Percentiles rank a stretch among this genome's conserved stretches.
Evolutionary conservation across 2,113 vertebrate genomes (phyloP).

Genomic region (Mastomys coucha): DNA sequence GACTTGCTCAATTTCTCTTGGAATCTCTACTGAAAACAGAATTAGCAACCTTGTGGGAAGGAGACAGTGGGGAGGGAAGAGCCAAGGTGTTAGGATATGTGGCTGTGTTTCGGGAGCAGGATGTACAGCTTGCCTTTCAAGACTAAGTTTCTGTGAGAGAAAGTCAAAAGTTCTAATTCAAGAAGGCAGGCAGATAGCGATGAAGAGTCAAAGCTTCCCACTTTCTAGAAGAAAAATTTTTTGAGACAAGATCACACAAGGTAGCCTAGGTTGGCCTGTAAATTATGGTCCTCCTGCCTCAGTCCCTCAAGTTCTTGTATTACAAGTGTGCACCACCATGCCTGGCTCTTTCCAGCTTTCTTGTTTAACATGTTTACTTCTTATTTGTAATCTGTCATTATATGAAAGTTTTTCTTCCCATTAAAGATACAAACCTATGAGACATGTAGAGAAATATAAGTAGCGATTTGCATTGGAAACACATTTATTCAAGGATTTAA

Average conservation of each 20-base stretch:
- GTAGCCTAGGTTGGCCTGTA: neutral
- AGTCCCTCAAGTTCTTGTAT: neutral
- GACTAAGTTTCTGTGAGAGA: neutral
- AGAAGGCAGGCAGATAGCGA: neutral
- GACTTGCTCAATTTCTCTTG: constrained; percentile 21
- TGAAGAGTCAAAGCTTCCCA: neutral
- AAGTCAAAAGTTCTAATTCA: neutral
- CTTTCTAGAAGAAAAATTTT: neutral
- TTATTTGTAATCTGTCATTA: constrained; percentile 15
- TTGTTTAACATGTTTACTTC: neutral
- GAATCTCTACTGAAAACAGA: neutral
- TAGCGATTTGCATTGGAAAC: constrained; percentile 29
- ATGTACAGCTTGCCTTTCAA: neutral
- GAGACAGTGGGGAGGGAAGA: neutral
- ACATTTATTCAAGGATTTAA: constrained; percentile 57
- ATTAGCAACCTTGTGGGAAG: neutral
- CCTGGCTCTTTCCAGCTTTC: neutral
- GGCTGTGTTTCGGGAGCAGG: neutral
- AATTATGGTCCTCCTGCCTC: neutral
- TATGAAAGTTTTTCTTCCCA: neutral
- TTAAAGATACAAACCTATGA: constrained; percentile 45
- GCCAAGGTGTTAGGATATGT: neutral
- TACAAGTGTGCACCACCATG: neutral
- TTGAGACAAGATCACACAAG: neutral
- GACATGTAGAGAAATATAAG: constrained; percentile 11